Evolutionary conservation across 2,797 vertebrate genomes (phyloP).

Genomic region (Apodemus agrarius): DNA sequence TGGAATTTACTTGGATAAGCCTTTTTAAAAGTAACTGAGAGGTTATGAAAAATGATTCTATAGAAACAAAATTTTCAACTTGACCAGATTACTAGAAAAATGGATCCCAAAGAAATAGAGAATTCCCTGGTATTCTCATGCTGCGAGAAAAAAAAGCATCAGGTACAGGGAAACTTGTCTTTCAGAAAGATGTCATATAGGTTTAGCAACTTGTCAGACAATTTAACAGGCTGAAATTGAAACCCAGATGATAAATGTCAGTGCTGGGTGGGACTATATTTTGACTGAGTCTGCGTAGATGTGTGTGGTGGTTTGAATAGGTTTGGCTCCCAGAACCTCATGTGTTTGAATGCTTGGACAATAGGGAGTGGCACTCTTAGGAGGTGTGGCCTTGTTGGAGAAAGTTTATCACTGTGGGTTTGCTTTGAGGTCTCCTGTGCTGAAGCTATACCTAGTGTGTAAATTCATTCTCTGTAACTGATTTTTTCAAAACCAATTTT

Average conservation of each 20-base stretch:
- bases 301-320: neutral
- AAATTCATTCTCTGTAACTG: neutral
- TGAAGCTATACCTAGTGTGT: neutral
- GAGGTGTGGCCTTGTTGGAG: neutral
- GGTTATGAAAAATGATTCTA: neutral
- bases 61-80: neutral
- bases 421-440: neutral
- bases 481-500: neutral
- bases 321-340: neutral
- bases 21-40: neutral
- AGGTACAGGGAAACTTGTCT: neutral
- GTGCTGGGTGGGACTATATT: neutral
- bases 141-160: neutral
- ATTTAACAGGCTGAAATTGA: neutral
- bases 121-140: neutral
- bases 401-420: neutral
- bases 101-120: neutral
- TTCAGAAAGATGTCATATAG: neutral
- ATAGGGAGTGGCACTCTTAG: neutral
- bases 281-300: neutral
- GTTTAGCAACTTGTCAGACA: no score
- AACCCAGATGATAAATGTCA: neutral
- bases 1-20: neutral
- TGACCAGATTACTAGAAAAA: neutral
- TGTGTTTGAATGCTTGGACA: neutral